These are phyloP conservation scores for Calycopis cecrops DNA, from an alignment of 1,140 invertebrate species.

Conservation along the genomic window DNA sequence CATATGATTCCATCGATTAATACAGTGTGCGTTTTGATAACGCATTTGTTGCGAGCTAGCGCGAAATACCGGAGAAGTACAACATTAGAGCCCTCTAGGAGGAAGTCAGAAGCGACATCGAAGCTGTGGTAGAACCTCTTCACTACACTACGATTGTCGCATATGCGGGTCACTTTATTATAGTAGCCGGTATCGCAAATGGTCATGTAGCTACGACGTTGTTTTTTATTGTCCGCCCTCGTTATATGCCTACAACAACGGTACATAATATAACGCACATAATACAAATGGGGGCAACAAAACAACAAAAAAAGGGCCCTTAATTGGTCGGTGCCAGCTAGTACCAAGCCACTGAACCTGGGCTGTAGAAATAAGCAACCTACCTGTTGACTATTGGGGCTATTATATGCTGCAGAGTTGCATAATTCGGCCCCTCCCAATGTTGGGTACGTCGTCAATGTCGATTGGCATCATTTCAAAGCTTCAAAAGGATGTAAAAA, in stretches of 20 bases:
- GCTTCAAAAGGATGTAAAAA: too few relatives aligned
- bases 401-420: too few relatives aligned
- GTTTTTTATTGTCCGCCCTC: conserved; percentile 54
- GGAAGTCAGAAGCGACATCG: conserved; percentile 60
- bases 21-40: conserved; percentile 72
- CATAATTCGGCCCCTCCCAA: too few relatives aligned
- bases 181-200: conserved; percentile 67
- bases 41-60: conserved; percentile 71
- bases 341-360: too few relatives aligned
- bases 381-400: too few relatives aligned
- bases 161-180: conserved; percentile 66
- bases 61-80: conserved; percentile 77
- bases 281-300: background rate
- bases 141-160: conserved; percentile 47
- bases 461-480: too few relatives aligned
- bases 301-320: background rate
- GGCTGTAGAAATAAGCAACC: too few relatives aligned
- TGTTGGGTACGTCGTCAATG: too few relatives aligned
- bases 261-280: background rate
- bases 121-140: conserved; percentile 60
- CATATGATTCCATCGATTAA: conserved; percentile 76
- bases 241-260: conserved; percentile 47
- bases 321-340: background rate
- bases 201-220: conserved; percentile 68
- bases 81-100: conserved; percentile 78